A percentile compares a stretch with the other conserved stretches of the same genome.
phyloP scores from a whole-genome alignment of 92 coral and sea anemone species.

The Isaurus tuberculatus region DNA sequence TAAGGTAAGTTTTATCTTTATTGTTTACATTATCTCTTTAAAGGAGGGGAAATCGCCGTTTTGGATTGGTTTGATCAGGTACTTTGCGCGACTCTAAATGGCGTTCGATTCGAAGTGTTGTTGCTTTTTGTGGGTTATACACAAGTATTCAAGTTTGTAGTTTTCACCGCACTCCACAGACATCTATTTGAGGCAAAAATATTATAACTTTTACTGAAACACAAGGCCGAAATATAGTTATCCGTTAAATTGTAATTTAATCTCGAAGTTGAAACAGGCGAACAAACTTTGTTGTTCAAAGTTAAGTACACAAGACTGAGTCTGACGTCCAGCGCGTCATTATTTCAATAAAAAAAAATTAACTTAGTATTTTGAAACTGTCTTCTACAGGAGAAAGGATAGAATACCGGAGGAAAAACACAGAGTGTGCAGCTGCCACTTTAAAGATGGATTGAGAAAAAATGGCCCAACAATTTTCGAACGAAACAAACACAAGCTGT shows the following conservation, averaged over 20 bases:
- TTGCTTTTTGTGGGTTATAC: slow-evolving; percentile 1
- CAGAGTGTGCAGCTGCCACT: slow-evolving; percentile 26
- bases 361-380: slow-evolving; percentile 2
- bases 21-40: not conserved
- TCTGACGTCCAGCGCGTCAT: not conserved
- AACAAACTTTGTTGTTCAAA: not conserved
- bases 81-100: slow-evolving; percentile 10
- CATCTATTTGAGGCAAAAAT: not conserved
- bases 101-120: not conserved
- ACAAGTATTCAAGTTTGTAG: slow-evolving; percentile 2
- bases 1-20: slow-evolving; percentile 11
- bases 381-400: slow-evolving; percentile 19
- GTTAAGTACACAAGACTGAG: slow-evolving; percentile 1
- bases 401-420: slow-evolving; percentile 19
- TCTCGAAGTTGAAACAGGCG: not conserved
- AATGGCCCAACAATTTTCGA: slow-evolving; percentile 27
- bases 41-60: not conserved
- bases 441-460: slow-evolving; percentile 16
- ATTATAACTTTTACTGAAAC: not conserved
- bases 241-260: not conserved
- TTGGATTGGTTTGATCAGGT: not conserved
- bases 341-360: not conserved
- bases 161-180: not conserved
- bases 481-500: slow-evolving; percentile 25
- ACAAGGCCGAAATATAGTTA: not conserved